Evolutionary conservation across 1,140 invertebrate species (phyloP).

Genomic region (Mactra quadrangularis): DNA sequence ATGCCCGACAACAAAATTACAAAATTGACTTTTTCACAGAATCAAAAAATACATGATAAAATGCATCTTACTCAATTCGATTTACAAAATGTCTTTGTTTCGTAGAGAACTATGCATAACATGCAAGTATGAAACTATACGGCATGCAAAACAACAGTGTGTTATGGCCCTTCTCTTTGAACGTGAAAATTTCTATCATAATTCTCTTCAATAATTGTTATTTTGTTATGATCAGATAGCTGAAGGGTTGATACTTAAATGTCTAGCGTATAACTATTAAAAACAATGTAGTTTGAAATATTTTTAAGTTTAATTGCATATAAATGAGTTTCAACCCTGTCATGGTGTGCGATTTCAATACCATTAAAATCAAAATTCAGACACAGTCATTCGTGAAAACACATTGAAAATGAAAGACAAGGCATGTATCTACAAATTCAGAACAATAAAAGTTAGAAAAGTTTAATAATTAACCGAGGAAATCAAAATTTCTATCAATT

Average conservation of each 20-base stretch:
- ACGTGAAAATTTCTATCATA: background rate
- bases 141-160: slow-evolving; percentile 22
- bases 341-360: background rate
- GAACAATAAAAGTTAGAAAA: background rate
- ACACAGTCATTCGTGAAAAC: background rate
- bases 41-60: no score
- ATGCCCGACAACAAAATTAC: no score
- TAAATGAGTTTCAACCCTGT: background rate
- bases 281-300: background rate
- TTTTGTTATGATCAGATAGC: background rate
- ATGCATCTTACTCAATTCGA: no score
- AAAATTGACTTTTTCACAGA: no score
- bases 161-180: slow-evolving; percentile 24
- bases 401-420: background rate
- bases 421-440: background rate
- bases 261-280: background rate
- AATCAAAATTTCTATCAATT: background rate
- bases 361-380: background rate
- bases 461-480: background rate
- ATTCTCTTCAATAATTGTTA: no score
- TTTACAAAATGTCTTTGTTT: no score
- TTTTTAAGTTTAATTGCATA: slow-evolving; percentile 21
- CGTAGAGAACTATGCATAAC: background rate
- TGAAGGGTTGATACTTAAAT: background rate
- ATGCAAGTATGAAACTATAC: slow-evolving; percentile 19